Evolutionary conservation across 2,797 vertebrate species (phyloP).

Genomic region (Calcarius lapponicus): DNA sequence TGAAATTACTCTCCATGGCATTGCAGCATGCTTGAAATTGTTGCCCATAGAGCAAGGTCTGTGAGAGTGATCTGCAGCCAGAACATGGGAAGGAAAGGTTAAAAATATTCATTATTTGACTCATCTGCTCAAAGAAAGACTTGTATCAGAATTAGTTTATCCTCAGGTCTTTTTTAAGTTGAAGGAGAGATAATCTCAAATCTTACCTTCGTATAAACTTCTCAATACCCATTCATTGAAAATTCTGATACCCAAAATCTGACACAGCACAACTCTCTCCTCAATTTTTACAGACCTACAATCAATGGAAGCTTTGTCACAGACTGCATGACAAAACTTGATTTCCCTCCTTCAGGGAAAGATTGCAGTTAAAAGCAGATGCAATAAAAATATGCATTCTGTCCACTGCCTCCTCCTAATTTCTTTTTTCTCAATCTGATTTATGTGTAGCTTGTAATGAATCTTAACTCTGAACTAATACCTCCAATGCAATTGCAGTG

Average conservation of each 20-base stretch:
- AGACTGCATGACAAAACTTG: not conserved
- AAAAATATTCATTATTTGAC: not conserved
- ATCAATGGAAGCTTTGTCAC: not conserved
- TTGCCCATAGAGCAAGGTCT: not conserved
- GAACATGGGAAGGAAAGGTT: not conserved
- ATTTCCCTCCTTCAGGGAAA: not conserved
- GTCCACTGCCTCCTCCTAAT: not conserved
- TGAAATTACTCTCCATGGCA: constrained; percentile 15
- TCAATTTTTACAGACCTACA: not conserved
- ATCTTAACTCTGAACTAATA: not conserved
- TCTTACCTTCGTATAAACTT: not conserved
- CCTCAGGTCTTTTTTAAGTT: not conserved
- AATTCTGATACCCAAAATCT: not conserved
- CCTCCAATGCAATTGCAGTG: not conserved
- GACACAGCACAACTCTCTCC: not conserved
- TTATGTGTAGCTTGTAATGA: not conserved
- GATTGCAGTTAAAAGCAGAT: not conserved
- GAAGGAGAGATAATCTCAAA: not conserved
- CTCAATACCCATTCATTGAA: not conserved
- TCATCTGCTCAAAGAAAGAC: not conserved
- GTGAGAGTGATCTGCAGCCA: not conserved
- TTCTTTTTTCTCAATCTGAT: not conserved
- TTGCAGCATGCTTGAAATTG: not conserved
- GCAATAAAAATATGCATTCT: not conserved
- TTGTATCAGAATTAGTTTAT: not conserved